These are phyloP conservation scores for Tenualosa ilisha DNA, from an alignment of 2,797 vertebrate species.

Conservation along the genomic window DNA sequence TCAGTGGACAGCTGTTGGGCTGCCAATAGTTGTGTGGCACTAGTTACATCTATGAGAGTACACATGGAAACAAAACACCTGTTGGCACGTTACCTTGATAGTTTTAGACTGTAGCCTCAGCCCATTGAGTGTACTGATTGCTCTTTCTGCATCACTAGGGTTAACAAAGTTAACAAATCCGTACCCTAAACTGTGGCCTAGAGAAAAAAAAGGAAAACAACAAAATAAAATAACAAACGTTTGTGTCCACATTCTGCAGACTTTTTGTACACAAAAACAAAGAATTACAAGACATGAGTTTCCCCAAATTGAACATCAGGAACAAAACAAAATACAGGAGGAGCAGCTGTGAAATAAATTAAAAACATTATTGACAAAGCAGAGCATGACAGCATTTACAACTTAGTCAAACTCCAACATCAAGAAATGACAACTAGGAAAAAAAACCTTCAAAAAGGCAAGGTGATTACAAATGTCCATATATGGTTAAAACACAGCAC, in stretches of 20 bases:
- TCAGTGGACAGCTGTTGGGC: constrained; percentile 56
- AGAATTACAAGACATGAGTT: constrained; percentile 1
- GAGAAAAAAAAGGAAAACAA: constrained; percentile 76
- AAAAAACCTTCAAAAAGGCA: constrained; percentile 11
- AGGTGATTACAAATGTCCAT: not conserved
- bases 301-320: constrained; percentile 2
- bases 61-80: constrained; percentile 75
- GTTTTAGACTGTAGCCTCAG: constrained; percentile 99
- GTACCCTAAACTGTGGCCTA: constrained; percentile 99
- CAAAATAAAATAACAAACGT: constrained; percentile 81
- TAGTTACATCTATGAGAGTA: constrained; percentile 72
- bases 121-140: constrained; percentile 98
- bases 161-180: constrained; percentile 99
- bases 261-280: constrained; percentile 23
- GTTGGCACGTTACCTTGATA: constrained; percentile 90
- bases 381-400: constrained; percentile 34
- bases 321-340: constrained; percentile 43
- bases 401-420: constrained; percentile 31
- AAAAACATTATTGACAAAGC: constrained; percentile 1
- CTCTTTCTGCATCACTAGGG: constrained; percentile 97
- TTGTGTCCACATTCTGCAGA: constrained; percentile 67
- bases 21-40: constrained; percentile 61
- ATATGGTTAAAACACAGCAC: constrained; percentile 10
- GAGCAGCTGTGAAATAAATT: not conserved
- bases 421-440: not conserved